phyloP scores from a whole-genome alignment of 1,140 invertebrate species.

The Nylanderia fulva region DNA sequence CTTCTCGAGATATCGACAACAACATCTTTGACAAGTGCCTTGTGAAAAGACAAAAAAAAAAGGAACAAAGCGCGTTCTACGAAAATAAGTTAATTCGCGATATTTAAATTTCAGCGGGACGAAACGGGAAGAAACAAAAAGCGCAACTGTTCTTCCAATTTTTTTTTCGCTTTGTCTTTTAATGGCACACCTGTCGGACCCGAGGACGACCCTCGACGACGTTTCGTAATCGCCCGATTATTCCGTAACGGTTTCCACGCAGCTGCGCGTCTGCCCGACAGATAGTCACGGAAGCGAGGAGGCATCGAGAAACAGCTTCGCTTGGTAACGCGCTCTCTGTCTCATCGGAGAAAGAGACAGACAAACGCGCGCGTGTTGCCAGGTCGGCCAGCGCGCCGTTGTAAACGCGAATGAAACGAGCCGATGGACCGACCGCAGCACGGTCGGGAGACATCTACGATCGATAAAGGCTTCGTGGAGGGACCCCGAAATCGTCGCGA shows the following conservation, averaged over 20 bases:
- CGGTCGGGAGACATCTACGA: conserved; percentile 68
- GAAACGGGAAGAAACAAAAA: neutral
- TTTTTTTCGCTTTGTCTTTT: neutral
- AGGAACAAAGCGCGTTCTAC: neutral
- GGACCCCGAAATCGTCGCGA: conserved; percentile 26
- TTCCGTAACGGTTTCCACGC: conserved; percentile 20
- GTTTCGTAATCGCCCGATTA: neutral
- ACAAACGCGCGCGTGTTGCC: conserved; percentile 26
- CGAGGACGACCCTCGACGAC: neutral
- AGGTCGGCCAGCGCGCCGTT: conserved; percentile 64
- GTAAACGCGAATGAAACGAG: conserved; percentile 59
- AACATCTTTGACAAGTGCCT: neutral
- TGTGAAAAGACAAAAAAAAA: neutral
- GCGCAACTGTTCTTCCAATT: neutral
- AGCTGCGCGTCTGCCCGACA: conserved; percentile 5
- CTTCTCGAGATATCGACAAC: too few relatives aligned
- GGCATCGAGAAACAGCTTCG: neutral
- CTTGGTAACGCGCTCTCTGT: too few relatives aligned
- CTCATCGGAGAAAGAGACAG: neutral
- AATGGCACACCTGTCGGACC: neutral
- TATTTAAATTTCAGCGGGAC: too few relatives aligned
- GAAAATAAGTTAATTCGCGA: too few relatives aligned
- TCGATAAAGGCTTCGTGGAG: conserved; percentile 71
- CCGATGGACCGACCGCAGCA: conserved; percentile 63
- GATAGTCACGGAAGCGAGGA: neutral